A percentile compares a stretch with the other conserved stretches of the same genome.
Conservation (phyloP, 2,797 vertebrate species). For the Discoglossus pictus region DNA sequence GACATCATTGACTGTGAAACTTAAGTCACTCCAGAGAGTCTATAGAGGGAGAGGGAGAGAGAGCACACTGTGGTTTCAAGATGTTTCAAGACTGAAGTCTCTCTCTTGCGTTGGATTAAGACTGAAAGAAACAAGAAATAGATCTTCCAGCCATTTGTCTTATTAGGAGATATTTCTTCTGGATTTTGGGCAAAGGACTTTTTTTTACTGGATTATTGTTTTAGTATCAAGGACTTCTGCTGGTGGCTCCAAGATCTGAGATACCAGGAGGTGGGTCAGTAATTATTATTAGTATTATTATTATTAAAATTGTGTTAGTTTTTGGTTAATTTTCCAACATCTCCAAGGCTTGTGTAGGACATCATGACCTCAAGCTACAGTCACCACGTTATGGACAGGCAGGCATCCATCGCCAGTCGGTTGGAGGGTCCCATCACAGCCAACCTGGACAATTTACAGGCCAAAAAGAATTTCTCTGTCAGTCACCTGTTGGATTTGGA, state of each 20-base stretch:
- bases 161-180: background rate
- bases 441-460: constrained; percentile 91
- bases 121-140: background rate
- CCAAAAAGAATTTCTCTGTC: constrained; percentile 98
- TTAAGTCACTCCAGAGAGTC: constrained; percentile 72
- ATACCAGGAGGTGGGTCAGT: background rate
- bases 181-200: background rate
- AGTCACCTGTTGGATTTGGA: constrained; percentile 98
- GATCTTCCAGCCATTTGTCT: background rate
- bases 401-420: constrained; percentile 82
- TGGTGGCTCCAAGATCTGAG: background rate
- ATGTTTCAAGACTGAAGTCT: constrained; percentile 65
- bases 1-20: constrained; percentile 76
- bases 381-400: constrained; percentile 92
- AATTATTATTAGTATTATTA: too few species aligned
- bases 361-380: constrained; percentile 96
- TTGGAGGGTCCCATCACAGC: constrained; percentile 86
- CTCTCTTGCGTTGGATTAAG: constrained; percentile 40
- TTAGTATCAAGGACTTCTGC: background rate
- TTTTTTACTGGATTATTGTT: constrained; percentile 8
- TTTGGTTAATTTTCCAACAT: constrained; percentile 43
- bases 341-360: constrained; percentile 53
- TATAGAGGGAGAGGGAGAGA: constrained; percentile 53
- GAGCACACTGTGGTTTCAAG: constrained; percentile 60
- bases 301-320: too few species aligned